Base-by-base conservation (phyloP, 2,888 invertebrate species). In the Opisthograptis luteolata region DNA sequence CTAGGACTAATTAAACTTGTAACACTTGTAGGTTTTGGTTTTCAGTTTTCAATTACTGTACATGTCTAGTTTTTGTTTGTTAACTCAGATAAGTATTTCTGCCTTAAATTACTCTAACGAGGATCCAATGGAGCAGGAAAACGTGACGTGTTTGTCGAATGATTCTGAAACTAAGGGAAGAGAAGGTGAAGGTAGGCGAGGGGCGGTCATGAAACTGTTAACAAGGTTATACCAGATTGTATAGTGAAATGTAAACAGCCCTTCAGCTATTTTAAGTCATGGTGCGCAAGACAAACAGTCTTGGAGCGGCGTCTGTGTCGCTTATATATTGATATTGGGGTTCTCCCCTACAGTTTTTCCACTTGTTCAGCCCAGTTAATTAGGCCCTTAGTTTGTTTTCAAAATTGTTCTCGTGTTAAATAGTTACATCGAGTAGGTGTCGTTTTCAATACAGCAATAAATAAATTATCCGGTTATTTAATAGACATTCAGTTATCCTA, bases 251-350 rank as follows among this genome's bases (percentile, higher is more conserved):
- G 79, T 76, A 83, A 81, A 84, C 76, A 84, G 70, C 81, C 83
- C 80, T 75, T 68, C 55, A 78, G 82, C 77, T 76, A 81, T 84
- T 81, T 79, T 78, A 78, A 78, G 74, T 74, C 73, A 74, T 66
- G 84, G 84, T 80, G 80, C 73, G 82, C 76, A 82, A 83, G 73
- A 76, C 79, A 84, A 86, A 85, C 80, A 81, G 70, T 68, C 75
- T 71, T 66, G 65, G 68, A 73, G 70, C 71, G 68, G 64, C 72
- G 78, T 70, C 71, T 76, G 66, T 64, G 62, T 72, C 64, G 69
- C 70, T 84, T 75, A 77, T 85, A 86, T 85, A 87, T 87, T 87
- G 80, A 83, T 81, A 74, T 75, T 78, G 64, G 69, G 69, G 64
- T 57, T 58, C 55, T 53, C 58, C 65, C 56, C 54, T 49, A 44